Percentiles rank a stretch among this genome's conserved stretches.
phyloP scores from a whole-genome alignment of 2,797 vertebrate genomes.

The Emys orbicularis region DNA sequence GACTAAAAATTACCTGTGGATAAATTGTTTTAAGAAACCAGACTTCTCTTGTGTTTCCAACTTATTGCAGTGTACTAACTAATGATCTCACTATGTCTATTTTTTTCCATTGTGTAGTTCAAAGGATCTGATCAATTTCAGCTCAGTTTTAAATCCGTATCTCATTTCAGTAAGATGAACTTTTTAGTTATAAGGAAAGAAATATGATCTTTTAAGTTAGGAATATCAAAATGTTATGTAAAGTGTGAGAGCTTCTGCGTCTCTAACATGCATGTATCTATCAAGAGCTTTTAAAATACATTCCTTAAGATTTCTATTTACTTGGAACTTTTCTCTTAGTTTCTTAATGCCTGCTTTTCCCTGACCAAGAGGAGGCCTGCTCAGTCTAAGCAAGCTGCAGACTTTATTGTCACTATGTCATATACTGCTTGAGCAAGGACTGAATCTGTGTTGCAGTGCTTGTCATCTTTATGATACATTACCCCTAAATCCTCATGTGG shows the following conservation, averaged over 20 bases:
- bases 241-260: conserved; percentile 54
- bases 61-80: conserved; percentile 55
- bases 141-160: conserved; percentile 68
- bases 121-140: conserved; percentile 70
- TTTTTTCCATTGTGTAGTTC: conserved; percentile 75
- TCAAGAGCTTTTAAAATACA: conserved; percentile 52
- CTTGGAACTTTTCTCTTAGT: not conserved
- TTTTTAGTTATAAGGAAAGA: conserved; percentile 33
- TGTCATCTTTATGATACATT: not conserved
- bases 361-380: not conserved
- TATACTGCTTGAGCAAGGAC: not conserved
- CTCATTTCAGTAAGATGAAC: conserved; percentile 69
- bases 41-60: conserved; percentile 64
- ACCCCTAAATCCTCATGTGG: not conserved
- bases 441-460: conserved; percentile 34
- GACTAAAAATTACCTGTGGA: conserved; percentile 71
- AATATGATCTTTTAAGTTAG: conserved; percentile 59
- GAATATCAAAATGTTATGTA: conserved; percentile 57
- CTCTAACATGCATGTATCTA: conserved; percentile 36
- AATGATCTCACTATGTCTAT: conserved; percentile 73
- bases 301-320: conserved; percentile 47
- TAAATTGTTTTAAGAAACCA: conserved; percentile 66
- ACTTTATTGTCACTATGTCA: conserved; percentile 15
- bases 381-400: not conserved
- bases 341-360: conserved; percentile 12